Conservation (phyloP, 1,140 invertebrate species). For the Drosophila pruinosa region DNA sequence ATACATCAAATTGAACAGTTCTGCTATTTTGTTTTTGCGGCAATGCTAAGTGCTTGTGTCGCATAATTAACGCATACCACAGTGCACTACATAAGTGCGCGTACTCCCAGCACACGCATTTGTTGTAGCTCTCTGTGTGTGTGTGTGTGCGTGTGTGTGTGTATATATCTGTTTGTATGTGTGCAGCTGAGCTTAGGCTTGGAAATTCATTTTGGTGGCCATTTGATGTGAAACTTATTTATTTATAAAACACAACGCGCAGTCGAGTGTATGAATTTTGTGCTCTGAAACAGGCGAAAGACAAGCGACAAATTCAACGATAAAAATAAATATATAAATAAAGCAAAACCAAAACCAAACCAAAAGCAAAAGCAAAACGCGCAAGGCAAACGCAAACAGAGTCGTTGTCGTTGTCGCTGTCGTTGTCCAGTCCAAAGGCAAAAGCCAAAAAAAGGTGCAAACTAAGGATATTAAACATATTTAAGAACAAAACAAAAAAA, state of each 20-base stretch:
- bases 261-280: conserved; percentile 68
- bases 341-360: conserved; percentile 51
- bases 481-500: conserved; percentile 10
- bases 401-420: background rate
- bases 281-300: conserved; percentile 38
- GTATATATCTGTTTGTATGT: background rate
- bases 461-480: conserved; percentile 25
- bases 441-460: conserved; percentile 58
- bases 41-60: conserved; percentile 50
- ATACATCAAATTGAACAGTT: conserved; percentile 64
- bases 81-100: conserved; percentile 34
- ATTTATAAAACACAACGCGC: conserved; percentile 71
- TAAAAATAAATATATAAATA: conserved; percentile 59
- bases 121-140: background rate
- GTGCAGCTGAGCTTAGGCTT: conserved; percentile 49
- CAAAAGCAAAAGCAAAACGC: conserved; percentile 30
- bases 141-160: background rate
- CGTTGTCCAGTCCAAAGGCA: conserved; percentile 26
- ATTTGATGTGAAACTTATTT: conserved; percentile 66
- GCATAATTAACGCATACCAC: conserved; percentile 66
- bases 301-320: conserved; percentile 45
- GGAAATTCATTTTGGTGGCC: conserved; percentile 54
- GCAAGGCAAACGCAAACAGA: background rate
- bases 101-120: background rate
- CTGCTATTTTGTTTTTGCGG: conserved; percentile 13